These are phyloP conservation scores for Ischnus inquisitorius DNA, from an alignment of 2,888 invertebrate genomes.

Conservation along the genomic window DNA sequence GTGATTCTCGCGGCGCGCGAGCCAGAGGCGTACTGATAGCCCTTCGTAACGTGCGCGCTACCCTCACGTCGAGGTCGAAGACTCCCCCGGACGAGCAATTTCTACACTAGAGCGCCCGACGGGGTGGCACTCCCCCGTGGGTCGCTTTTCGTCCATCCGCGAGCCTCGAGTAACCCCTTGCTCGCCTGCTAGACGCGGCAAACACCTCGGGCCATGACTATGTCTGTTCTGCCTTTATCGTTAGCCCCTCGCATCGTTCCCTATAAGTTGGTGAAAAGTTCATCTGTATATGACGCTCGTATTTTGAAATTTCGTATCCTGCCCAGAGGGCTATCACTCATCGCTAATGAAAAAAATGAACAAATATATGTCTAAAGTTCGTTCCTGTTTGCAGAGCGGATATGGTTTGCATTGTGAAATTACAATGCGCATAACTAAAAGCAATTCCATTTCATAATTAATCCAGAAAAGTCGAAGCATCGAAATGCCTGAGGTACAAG, in stretches of 20 bases:
- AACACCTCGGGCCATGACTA: constrained; percentile 7
- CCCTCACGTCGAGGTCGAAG: constrained; percentile 70
- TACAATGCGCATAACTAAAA: no score
- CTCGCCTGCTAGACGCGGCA: constrained; percentile 31
- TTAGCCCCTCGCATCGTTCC: constrained; percentile 52
- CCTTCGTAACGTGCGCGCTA: constrained; percentile 79
- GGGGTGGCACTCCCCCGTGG: constrained; percentile 41
- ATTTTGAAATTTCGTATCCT: background rate
- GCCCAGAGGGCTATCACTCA: background rate
- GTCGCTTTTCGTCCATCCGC: constrained; percentile 37
- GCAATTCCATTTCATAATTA: no score
- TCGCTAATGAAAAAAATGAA: background rate
- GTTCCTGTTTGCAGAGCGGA: background rate
- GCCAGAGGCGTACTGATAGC: constrained; percentile 79
- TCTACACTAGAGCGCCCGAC: constrained; percentile 72
- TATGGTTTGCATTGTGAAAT: no score
- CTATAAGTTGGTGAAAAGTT: background rate
- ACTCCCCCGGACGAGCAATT: constrained; percentile 72
- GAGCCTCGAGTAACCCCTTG: constrained; percentile 36
- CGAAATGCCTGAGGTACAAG: no score
- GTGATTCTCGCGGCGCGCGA: constrained; percentile 73
- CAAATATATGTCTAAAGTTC: background rate
- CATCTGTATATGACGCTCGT: background rate
- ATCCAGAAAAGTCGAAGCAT: no score
- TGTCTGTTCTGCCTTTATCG: constrained; percentile 29